Percentiles rank a stretch among this genome's conserved stretches.
Evolutionary conservation across 2,113 vertebrate species (phyloP).

Genomic region (Antidorcas marsupialis): DNA sequence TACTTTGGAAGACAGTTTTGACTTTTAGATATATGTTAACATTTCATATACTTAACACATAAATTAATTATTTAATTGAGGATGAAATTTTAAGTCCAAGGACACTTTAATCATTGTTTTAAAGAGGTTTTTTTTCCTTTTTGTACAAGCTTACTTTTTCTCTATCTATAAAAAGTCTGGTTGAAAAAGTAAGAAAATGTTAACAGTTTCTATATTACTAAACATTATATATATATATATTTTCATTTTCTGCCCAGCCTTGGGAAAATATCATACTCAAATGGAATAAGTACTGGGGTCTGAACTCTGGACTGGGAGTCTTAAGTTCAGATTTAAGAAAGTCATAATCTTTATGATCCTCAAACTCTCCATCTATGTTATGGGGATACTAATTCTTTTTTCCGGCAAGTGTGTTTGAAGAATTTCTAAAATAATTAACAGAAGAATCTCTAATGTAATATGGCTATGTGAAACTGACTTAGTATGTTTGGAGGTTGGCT

Average conservation of each 20-base stretch:
- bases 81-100: not conserved
- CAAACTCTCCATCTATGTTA: not conserved
- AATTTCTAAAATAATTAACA: not conserved
- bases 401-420: not conserved
- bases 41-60: not conserved
- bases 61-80: not conserved
- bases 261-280: not conserved
- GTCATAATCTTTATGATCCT: not conserved
- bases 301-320: not conserved
- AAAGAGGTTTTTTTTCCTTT: not conserved
- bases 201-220: slow-evolving; percentile 7
- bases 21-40: not conserved
- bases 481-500: not conserved
- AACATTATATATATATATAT: no score
- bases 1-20: not conserved
- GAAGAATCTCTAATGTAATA: not conserved
- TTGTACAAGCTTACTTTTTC: not conserved
- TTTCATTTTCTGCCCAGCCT: not conserved
- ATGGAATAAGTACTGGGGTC: not conserved
- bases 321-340: not conserved
- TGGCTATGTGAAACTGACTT: not conserved
- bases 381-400: not conserved
- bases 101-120: not conserved
- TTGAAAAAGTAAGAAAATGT: slow-evolving; percentile 10
- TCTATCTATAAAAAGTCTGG: not conserved